Evolutionary conservation across 2,113 vertebrate species (phyloP).

Genomic region (Limanda limanda): DNA sequence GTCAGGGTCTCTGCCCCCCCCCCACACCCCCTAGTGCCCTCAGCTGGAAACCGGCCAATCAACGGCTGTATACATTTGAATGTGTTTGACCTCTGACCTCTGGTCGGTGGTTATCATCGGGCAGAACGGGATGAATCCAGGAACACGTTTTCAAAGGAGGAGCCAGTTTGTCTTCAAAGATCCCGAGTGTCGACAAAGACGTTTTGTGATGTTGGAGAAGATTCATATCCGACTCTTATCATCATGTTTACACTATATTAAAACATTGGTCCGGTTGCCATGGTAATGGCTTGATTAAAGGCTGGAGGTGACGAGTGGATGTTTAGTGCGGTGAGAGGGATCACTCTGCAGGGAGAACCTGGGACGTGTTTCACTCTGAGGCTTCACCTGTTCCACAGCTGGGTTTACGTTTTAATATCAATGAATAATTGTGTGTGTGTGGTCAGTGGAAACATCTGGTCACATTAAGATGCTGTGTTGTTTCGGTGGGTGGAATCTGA

Average conservation of each 20-base stretch:
- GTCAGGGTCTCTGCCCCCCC: neutral
- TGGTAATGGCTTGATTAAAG: neutral
- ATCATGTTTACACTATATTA: too few relatives aligned
- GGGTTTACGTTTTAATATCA: too few relatives aligned
- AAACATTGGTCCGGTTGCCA: neutral
- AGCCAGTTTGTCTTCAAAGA: neutral
- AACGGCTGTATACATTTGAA: conserved; percentile 36
- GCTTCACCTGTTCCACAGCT: too few relatives aligned
- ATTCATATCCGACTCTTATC: too few relatives aligned
- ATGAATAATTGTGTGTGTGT: too few relatives aligned
- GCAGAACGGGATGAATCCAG: neutral
- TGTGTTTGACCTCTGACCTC: conserved; percentile 52
- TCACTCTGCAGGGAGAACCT: too few relatives aligned
- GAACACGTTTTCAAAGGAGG: conserved; percentile 6
- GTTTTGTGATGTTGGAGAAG: neutral
- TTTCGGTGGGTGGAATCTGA: conserved; percentile 69
- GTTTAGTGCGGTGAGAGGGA: too few relatives aligned
- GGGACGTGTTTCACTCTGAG: too few relatives aligned
- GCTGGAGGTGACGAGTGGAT: neutral
- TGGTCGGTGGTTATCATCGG: conserved; percentile 13
- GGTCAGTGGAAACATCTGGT: conserved; percentile 35
- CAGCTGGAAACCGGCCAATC: conserved; percentile 42
- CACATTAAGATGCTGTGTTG: conserved; percentile 35
- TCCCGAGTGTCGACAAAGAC: neutral
- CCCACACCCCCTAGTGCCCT: conserved; percentile 3